Base-by-base conservation (phyloP, 2,888 invertebrate genomes). In the Atethmia centrago region DNA sequence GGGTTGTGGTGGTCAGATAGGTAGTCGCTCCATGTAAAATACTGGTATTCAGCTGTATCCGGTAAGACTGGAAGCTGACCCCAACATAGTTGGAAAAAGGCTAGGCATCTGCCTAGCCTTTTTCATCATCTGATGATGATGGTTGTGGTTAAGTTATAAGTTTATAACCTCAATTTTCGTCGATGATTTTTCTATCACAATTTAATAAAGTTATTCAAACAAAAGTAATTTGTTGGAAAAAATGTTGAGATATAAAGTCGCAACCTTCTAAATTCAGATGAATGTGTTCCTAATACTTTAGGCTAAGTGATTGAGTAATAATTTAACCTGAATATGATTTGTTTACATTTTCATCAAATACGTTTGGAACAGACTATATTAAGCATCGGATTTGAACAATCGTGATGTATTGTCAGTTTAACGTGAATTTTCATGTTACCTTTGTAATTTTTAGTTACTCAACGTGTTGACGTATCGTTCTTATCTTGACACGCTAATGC, bases 401-500 rank as follows among this genome's bases (percentile, higher is more conserved):
- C 3, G 2, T 64, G 5, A 5, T 19, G 2, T 65, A 9, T 14
- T 19, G 65, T n/a, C 36, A 51, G 19, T 19, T 25, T 21, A 31
- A 16, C 40, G 1, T 61, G 19, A 25, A 45, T 21, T 28, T 21
- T 28, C 16, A 16, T 36, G 10, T 42, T 19, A 25, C 31, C 21
- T 45, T 49, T 3, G 31, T 16, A 21, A 45, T 63, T 77, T 76
- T n/a, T n/a, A n/a, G n/a, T n/a, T n/a, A n/a, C n/a, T n/a, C n/a
- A n/a, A n/a, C n/a, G n/a, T n/a, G n/a, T n/a, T n/a, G n/a, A n/a
- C n/a, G n/a, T n/a, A n/a, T 28, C 19, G 8, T 42, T 28, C 14
- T 31, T 69, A 78, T 69, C 75, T 28, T 31, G 70, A 55, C 25
- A 68, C 4, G 59, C 31, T 47, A 65, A 66, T 40, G 8, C 19